Percentiles rank a stretch among this genome's conserved stretches.
Evolutionary conservation across 2,888 invertebrate species (phyloP).

Genomic region (Mellilla xanthometata): DNA sequence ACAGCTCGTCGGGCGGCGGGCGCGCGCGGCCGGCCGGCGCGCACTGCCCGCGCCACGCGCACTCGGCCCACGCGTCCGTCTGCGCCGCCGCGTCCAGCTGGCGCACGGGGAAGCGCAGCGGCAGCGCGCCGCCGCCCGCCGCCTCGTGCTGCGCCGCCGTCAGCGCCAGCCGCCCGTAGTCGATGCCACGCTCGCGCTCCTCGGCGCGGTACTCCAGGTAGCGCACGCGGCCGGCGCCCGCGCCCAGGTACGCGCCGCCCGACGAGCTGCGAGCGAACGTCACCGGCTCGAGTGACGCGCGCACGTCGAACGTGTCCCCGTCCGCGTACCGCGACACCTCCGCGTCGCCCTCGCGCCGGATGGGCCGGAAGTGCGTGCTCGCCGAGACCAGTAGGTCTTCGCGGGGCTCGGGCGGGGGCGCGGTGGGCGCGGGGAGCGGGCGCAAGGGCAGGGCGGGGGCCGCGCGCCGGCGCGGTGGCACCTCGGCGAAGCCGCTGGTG

Average conservation of each 20-base stretch:
- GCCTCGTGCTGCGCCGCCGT: conserved; percentile 61
- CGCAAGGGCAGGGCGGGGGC: conserved; percentile 77
- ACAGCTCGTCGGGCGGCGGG: conserved; percentile 66
- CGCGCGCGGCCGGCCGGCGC: conserved; percentile 31
- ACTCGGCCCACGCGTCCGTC: conserved; percentile 56
- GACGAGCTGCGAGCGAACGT: conserved; percentile 86
- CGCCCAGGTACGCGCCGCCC: conserved; percentile 83
- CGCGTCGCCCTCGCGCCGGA: conserved; percentile 80
- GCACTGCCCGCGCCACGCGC: conserved; percentile 62
- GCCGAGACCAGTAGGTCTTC: conserved; percentile 90
- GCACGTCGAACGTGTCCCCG: conserved; percentile 88
- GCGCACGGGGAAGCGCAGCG: conserved; percentile 85
- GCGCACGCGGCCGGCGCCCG: conserved; percentile 67
- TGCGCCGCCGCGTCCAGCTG: conserved; percentile 62
- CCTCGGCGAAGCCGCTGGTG: conserved; percentile 84
- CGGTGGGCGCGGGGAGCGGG: conserved; percentile 82
- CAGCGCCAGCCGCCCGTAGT: conserved; percentile 63
- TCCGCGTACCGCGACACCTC: conserved; percentile 79
- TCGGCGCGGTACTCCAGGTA: conserved; percentile 77
- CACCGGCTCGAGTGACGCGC: conserved; percentile 84
- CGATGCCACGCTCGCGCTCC: conserved; percentile 50
- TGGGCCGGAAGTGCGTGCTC: conserved; percentile 93
- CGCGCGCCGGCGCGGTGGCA: conserved; percentile 75
- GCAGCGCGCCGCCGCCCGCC: conserved; percentile 72
- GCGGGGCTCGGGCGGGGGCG: conserved; percentile 42